These are phyloP conservation scores for Drosophila mauritiana DNA, from an alignment of 1,140 invertebrate genomes.

Conservation along the genomic window DNA sequence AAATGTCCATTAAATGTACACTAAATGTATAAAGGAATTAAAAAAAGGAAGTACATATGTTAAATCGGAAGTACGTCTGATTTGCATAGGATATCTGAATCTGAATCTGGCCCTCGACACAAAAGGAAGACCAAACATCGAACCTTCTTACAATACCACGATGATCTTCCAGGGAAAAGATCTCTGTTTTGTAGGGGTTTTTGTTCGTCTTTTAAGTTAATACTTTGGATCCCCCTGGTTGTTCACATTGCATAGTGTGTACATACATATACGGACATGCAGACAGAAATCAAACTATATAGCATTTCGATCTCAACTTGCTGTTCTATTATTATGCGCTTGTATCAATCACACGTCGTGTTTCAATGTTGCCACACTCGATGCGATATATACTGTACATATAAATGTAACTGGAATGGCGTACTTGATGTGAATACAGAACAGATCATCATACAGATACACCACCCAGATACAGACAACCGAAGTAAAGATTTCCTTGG, in stretches of 20 bases:
- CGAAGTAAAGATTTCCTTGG: conserved; percentile 19
- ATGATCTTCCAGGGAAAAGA: not conserved
- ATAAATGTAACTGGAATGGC: conserved; percentile 27
- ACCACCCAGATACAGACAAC: not conserved
- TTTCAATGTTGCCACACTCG: conserved; percentile 42
- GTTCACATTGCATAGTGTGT: conserved; percentile 5
- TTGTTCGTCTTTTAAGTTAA: conserved; percentile 9
- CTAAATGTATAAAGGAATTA: conserved; percentile 18
- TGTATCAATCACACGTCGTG: conserved; percentile 34
- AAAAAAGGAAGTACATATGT: conserved; percentile 1
- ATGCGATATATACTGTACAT: conserved; percentile 37
- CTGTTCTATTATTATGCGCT: conserved; percentile 32
- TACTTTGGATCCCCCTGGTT: not conserved
- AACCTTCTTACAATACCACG: not conserved
- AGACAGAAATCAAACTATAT: conserved; percentile 13
- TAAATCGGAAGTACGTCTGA: conserved; percentile 7
- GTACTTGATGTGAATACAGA: conserved; percentile 36
- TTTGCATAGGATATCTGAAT: conserved; percentile 1
- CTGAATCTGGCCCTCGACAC: not conserved
- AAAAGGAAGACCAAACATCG: not conserved
- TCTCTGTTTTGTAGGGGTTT: conserved; percentile 2
- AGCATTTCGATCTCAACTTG: conserved; percentile 27
- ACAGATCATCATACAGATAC: conserved; percentile 12
- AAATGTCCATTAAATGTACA: conserved; percentile 30
- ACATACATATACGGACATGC: conserved; percentile 11